Conservation (phyloP, 2,113 vertebrate genomes). For the Lycaon pictus region DNA sequence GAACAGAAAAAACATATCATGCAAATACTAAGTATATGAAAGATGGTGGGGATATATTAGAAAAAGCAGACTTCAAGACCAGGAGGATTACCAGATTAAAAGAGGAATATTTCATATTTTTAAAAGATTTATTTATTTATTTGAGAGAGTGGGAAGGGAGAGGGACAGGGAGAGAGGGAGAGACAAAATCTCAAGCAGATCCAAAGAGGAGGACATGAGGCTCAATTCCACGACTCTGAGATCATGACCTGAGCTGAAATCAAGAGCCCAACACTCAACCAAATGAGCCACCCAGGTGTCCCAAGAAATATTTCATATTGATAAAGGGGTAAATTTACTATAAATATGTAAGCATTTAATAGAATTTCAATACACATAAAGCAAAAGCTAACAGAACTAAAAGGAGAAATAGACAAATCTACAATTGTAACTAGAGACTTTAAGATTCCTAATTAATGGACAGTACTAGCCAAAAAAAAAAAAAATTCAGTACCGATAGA, state of each 20-base stretch:
- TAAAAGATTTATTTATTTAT: not conserved
- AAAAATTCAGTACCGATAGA: not conserved
- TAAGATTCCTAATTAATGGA: constrained; percentile 13
- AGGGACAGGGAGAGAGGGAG: not conserved
- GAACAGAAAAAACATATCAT: not conserved
- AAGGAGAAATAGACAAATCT: not conserved
- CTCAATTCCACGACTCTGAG: not conserved
- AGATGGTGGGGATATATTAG: not conserved
- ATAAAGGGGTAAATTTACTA: not conserved
- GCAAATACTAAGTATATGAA: not conserved
- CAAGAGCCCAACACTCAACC: not conserved
- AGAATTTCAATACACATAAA: not conserved
- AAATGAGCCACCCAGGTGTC: not conserved
- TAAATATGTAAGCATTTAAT: not conserved
- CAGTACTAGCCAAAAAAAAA: not conserved
- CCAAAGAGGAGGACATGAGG: not conserved
- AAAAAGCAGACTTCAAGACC: not conserved
- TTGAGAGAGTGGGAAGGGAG: not conserved
- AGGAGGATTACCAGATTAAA: not conserved
- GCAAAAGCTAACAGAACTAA: not conserved
- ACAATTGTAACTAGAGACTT: not conserved
- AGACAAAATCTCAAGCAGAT: not conserved
- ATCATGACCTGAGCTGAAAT: not conserved
- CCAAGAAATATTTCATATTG: not conserved
- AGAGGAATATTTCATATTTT: not conserved